phyloP scores from a whole-genome alignment of 1,140 invertebrate species.

The Drosophila seguyi region DNA sequence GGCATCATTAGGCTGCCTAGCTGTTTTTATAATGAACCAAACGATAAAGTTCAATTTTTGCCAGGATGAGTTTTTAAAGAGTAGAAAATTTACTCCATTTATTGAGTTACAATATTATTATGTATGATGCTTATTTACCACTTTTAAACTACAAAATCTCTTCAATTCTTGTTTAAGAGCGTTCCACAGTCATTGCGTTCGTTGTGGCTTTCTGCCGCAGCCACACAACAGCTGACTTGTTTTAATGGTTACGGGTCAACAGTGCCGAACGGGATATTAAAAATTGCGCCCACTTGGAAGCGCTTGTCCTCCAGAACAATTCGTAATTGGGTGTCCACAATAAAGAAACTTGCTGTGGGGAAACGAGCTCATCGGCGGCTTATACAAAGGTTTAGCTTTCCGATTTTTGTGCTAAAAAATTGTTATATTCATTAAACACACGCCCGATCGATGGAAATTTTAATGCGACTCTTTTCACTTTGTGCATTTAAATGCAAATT shows the following conservation, averaged over 20 bases:
- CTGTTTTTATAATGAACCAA: background rate
- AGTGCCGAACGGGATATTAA: background rate
- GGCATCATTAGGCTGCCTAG: conserved; percentile 4
- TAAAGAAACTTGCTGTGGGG: background rate
- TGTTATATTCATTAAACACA: background rate
- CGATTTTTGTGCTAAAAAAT: background rate
- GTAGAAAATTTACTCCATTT: no score
- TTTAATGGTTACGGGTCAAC: background rate
- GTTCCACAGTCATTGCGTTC: no score
- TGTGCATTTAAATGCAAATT: conserved; percentile 21
- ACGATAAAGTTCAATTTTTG: background rate
- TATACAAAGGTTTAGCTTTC: background rate
- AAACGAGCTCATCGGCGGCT: background rate
- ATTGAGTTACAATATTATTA: no score
- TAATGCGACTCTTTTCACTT: background rate
- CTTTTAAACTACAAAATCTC: background rate
- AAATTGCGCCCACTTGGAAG: background rate
- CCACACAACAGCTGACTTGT: background rate
- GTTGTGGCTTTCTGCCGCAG: background rate
- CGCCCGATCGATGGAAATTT: background rate
- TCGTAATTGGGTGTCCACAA: background rate
- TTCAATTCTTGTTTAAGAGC: background rate
- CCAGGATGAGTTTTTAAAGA: background rate
- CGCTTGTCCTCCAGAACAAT: background rate
- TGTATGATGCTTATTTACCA: no score